Evolutionary conservation across 2,888 invertebrate species (phyloP).

Genomic region (Rosalia funebris): DNA sequence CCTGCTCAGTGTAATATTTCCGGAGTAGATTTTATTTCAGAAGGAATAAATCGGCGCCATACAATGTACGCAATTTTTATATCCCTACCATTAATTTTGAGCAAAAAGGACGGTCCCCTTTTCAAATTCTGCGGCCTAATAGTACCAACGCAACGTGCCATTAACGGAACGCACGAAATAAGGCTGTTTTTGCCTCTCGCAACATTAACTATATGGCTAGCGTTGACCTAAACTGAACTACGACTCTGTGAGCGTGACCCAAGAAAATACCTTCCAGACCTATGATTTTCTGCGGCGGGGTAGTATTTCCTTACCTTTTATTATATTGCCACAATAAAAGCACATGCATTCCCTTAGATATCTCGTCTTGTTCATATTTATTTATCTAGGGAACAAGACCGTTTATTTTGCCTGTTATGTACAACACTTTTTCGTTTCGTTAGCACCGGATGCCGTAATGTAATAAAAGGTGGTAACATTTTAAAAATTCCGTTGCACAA

Average conservation of each 20-base stretch:
- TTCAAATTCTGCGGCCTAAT: background rate
- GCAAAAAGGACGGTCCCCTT: too few species aligned
- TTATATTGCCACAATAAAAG: conserved; percentile 18
- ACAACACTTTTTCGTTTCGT: conserved; percentile 10
- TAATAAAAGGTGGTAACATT: conserved; percentile 11
- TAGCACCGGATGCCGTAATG: background rate
- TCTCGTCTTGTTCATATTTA: conserved; percentile 22
- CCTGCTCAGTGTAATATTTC: too few species aligned
- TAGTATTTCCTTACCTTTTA: conserved; percentile 14
- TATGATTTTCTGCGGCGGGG: conserved; percentile 8
- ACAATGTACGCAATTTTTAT: too few species aligned
- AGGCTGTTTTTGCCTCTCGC: conserved; percentile 5
- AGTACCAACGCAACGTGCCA: background rate
- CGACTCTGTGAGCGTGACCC: conserved; percentile 17
- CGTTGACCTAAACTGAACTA: conserved; percentile 17
- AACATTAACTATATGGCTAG: conserved; percentile 8
- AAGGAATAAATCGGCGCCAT: too few species aligned
- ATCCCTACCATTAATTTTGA: too few species aligned
- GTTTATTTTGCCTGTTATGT: background rate
- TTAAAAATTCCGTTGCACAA: background rate
- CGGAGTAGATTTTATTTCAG: too few species aligned
- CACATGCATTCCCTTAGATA: conserved; percentile 15
- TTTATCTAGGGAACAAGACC: conserved; percentile 14
- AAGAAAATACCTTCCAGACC: conserved; percentile 18
- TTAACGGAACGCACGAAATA: background rate